These are phyloP conservation scores for Platichthys stellatus DNA, from an alignment of 2,113 vertebrate species.

Conservation along the genomic window DNA sequence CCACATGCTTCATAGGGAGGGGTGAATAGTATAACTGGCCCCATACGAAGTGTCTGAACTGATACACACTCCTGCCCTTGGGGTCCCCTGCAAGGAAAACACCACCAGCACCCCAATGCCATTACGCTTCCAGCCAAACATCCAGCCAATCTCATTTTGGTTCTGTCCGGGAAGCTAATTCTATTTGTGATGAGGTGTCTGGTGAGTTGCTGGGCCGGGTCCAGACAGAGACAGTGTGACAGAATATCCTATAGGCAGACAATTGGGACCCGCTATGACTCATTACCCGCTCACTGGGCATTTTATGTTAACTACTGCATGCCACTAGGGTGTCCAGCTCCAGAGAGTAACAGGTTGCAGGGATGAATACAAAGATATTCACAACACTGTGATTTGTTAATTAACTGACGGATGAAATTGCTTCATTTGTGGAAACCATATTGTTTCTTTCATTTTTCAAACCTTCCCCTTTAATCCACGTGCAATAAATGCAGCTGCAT, in stretches of 20 bases:
- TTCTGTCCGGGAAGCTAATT: constrained; percentile 67
- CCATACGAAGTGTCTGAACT: constrained; percentile 60
- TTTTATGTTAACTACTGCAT: constrained; percentile 30
- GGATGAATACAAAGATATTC: constrained; percentile 18
- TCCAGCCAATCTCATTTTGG: constrained; percentile 49
- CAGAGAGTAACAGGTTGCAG: constrained; percentile 16
- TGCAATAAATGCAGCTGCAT: background rate
- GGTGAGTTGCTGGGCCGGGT: constrained; percentile 26
- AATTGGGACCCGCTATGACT: constrained; percentile 18
- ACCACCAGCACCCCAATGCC: constrained; percentile 43
- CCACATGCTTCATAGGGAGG: constrained; percentile 48
- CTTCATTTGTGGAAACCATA: background rate
- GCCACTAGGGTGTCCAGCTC: constrained; percentile 9
- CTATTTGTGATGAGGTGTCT: constrained; percentile 70
- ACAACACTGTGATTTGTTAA: background rate
- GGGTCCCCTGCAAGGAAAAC: constrained; percentile 58
- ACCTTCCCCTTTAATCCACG: background rate
- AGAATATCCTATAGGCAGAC: constrained; percentile 38
- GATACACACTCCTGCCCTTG: constrained; percentile 56
- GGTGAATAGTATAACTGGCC: constrained; percentile 66
- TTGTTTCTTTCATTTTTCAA: background rate
- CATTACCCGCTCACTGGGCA: constrained; percentile 19
- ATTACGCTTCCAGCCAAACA: constrained; percentile 57
- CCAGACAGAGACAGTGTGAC: constrained; percentile 26
- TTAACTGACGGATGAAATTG: no score